Base-by-base conservation (phyloP, 2,113 vertebrate species). In the Chrysochloris asiatica region DNA sequence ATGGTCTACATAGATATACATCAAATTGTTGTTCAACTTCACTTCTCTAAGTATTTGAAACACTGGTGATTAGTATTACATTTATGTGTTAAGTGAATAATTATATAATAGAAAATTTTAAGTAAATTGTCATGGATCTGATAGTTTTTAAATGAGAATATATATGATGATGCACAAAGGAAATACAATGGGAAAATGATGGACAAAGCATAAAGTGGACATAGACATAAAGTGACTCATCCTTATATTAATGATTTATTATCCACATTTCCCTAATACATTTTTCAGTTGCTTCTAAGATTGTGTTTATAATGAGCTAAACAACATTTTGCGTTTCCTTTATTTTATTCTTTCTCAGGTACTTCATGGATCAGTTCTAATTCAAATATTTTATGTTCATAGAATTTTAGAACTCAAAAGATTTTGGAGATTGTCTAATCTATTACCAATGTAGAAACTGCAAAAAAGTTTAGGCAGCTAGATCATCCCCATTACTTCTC, bases 291-390 rank as follows among this genome's bases (percentile, higher is more conserved):
- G 6, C 30, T 47, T 63, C 63, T 50, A n/a, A 69, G 45, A 26
- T 21, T 2, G 0, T 36, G 11, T 65, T 30, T 45, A 19, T 3
- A 1, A 2, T 1, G n/a, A 2, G 4, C 28, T 21, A 26, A 28
- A 43, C 2, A 41, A 56, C 9, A 41, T n/a, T 61, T 82, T 30
- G 22, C 4, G 9, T 54, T 80, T 8, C 30, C 13, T n/a, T n/a
- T n/a, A n/a, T 28, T 21, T 30, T 41, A 24, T 3, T 78, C 30
- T 77, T 77, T 33, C 22, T 11, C 6, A 78, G 33, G 28, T 19
- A 11, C 36, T 86, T 88, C 30, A 78, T 72, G 61, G 76, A 50
- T 75, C 4, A 30, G 9, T 77, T 91, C 38, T 43, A 88, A 87
- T 52, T 28, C 0, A 72, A 8, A n/a, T n/a, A 50, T 43, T 86